These are phyloP conservation scores for Elanoides forficatus DNA, from an alignment of 2,113 vertebrate species.

Conservation along the genomic window DNA sequence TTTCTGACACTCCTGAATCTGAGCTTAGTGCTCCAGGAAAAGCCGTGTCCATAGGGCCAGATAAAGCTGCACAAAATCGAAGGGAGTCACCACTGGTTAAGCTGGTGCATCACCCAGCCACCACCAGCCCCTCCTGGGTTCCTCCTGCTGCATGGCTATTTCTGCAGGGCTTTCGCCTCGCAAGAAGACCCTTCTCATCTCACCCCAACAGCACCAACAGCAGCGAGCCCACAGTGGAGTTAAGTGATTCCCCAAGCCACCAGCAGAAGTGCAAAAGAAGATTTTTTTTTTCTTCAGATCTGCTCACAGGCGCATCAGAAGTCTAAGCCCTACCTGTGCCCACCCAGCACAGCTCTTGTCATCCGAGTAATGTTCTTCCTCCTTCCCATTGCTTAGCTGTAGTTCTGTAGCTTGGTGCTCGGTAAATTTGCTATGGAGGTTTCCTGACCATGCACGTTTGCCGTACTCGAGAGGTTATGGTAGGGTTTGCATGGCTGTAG, in stretches of 20 bases:
- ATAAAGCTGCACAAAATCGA: background rate
- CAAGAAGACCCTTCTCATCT: background rate
- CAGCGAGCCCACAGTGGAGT: accelerated
- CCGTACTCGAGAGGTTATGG: background rate
- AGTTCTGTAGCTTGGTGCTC: background rate
- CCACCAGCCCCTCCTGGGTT: background rate
- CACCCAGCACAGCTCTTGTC: background rate
- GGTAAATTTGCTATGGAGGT: background rate
- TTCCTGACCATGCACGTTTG: background rate
- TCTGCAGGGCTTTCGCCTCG: background rate
- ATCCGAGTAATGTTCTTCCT: background rate
- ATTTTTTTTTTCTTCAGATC: background rate
- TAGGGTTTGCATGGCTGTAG: background rate
- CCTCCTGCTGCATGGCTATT: background rate
- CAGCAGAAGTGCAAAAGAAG: background rate
- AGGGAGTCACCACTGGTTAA: background rate
- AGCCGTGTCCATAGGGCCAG: background rate
- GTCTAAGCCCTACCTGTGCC: too few relatives aligned
- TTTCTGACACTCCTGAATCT: background rate
- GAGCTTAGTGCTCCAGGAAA: background rate
- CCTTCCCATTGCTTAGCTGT: background rate
- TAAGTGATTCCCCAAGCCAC: too few relatives aligned
- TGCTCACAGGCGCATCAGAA: background rate
- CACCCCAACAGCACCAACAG: background rate
- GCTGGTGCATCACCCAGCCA: background rate